phyloP scores from a whole-genome alignment of 2,888 invertebrate species.

The Labia minor region DNA sequence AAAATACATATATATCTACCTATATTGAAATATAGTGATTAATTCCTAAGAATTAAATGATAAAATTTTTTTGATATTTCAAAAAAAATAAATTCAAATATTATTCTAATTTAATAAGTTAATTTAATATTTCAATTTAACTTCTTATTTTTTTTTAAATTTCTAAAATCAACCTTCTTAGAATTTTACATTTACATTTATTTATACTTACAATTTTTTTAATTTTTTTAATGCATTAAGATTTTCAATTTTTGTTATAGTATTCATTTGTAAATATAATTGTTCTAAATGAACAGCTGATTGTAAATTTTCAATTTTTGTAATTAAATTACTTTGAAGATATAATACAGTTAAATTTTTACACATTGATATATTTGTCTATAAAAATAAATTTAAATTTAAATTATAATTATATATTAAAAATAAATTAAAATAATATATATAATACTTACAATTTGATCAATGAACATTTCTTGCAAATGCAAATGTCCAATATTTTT shows the following conservation, averaged over 20 bases:
- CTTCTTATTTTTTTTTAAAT: too few relatives aligned
- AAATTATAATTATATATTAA: background rate
- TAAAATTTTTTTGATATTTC: too few relatives aligned
- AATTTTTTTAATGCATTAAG: slow-evolving; percentile 52
- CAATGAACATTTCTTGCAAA: slow-evolving; percentile 47
- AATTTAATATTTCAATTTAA: too few relatives aligned
- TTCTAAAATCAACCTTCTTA: too few relatives aligned
- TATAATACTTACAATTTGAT: slow-evolving; percentile 43
- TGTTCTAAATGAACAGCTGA: slow-evolving; percentile 50
- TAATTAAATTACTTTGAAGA: slow-evolving; percentile 52
- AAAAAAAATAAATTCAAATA: too few relatives aligned
- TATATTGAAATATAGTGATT: too few relatives aligned
- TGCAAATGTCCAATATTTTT: slow-evolving; percentile 40
- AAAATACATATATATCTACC: too few relatives aligned
- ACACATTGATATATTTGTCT: slow-evolving; percentile 35
- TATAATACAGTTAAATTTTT: slow-evolving; percentile 49
- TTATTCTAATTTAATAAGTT: too few relatives aligned
- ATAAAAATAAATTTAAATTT: slow-evolving; percentile 22
- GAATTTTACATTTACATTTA: too few relatives aligned
- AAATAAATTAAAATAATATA: background rate
- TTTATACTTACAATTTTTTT: slow-evolving; percentile 57
- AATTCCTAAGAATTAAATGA: too few relatives aligned
- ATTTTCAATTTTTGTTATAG: slow-evolving; percentile 61
- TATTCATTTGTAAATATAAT: slow-evolving; percentile 71
- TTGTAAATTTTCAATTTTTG: slow-evolving; percentile 46